phyloP scores from a whole-genome alignment of 1,140 invertebrate genomes.

The Venturia canescens region DNA sequence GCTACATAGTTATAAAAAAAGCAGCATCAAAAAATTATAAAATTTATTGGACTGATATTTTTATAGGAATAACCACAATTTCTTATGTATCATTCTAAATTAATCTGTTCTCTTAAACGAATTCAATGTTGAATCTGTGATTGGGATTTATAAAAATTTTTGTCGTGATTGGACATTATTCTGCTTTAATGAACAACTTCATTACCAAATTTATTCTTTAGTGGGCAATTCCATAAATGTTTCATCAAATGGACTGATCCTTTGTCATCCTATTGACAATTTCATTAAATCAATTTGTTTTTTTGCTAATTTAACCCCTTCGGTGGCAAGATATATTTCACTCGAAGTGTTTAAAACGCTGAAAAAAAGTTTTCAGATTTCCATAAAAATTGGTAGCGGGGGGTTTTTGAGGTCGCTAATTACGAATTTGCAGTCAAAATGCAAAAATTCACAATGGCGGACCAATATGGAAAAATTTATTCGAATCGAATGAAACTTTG shows the following conservation, averaged over 20 bases:
- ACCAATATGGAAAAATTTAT: no score
- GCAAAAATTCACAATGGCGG: no score
- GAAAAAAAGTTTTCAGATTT: no score
- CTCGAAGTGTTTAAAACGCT: no score
- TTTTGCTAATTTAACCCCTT: background rate
- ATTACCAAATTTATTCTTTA: background rate
- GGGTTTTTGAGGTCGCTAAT: no score
- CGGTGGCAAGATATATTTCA: no score
- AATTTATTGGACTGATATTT: no score
- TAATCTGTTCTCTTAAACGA: background rate
- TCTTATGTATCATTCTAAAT: no score
- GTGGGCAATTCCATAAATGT: background rate
- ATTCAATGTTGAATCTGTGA: background rate
- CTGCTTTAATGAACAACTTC: background rate
- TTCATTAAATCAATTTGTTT: background rate
- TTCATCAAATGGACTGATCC: background rate
- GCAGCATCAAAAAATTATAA: conserved; percentile 4
- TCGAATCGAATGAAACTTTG: no score
- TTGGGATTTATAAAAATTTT: background rate
- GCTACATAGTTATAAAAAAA: conserved; percentile 36
- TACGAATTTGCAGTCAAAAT: no score
- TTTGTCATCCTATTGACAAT: background rate
- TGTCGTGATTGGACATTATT: background rate
- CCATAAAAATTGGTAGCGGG: no score
- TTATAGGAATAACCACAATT: no score